These are phyloP conservation scores for Crotalus horridus DNA, from an alignment of 2,113 vertebrate species.

Conservation along the genomic window DNA sequence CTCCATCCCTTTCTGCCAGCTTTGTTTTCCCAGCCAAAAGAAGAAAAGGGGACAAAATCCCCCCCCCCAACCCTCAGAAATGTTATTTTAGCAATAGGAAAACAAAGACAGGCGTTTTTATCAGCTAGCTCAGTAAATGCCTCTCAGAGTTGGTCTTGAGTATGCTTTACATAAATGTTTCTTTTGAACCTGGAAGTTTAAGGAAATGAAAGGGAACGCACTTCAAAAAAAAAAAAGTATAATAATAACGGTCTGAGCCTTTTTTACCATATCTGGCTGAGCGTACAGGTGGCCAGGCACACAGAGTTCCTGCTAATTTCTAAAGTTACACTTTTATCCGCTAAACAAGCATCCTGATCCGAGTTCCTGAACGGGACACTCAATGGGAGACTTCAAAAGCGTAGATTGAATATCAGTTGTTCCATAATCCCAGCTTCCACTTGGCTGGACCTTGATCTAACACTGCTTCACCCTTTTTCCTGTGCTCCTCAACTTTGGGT, in stretches of 20 bases:
- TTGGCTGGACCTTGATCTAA: conserved; percentile 66
- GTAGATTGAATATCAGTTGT: conserved; percentile 76
- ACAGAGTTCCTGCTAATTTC: conserved; percentile 81
- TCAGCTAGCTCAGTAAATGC: conserved; percentile 52
- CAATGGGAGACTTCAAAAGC: conserved; percentile 70
- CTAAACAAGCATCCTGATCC: conserved; percentile 81
- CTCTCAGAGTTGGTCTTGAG: conserved; percentile 55
- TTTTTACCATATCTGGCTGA: conserved; percentile 67
- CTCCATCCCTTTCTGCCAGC: conserved; percentile 23
- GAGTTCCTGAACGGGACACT: conserved; percentile 73
- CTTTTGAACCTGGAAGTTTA: conserved; percentile 66
- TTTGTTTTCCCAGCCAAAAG: conserved; percentile 53
- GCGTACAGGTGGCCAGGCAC: conserved; percentile 74
- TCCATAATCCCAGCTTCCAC: conserved; percentile 63
- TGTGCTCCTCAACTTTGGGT: conserved; percentile 64
- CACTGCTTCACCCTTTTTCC: conserved; percentile 66
- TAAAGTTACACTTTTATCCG: conserved; percentile 82
- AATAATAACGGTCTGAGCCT: conserved; percentile 49
- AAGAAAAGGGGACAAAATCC: background rate
- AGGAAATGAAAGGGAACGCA: conserved; percentile 69
- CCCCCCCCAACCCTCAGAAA: background rate
- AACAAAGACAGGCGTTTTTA: conserved; percentile 59
- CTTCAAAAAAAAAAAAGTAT: conserved; percentile 27
- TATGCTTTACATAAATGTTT: conserved; percentile 49
- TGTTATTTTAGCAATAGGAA: conserved; percentile 66